Base-by-base conservation (phyloP, 2,113 vertebrate species). In the Epinephelus lanceolatus region DNA sequence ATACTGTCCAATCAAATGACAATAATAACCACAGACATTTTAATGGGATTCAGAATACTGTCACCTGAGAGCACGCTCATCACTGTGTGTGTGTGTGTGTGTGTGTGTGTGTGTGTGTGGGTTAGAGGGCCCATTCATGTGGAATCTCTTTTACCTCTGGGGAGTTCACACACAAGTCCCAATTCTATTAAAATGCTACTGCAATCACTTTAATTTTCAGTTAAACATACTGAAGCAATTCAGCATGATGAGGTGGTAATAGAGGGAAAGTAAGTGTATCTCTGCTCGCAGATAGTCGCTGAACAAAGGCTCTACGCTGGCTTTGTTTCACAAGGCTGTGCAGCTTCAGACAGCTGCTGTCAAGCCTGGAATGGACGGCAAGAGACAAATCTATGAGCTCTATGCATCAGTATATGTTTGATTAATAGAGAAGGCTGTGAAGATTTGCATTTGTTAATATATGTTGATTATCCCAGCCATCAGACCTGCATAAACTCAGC, bases 1-100 rank as follows among this genome's bases (percentile, higher is more conserved):
- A 86, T 89, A 86, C 37, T 51, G 76, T 57, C 78, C 55, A 78
- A 76, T 84, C 70, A 84, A 76, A 84, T 76, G 71, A 87, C 78
- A 78, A 84, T 84, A 82, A 87, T 73, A 82, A 77, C 71, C 78
- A 45, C 49, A 3, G 75, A 51, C 67, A 11, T 72, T 86, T 86
- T 86, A 84, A 86, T 89, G 70, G 74, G 49, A 81, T 84, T 81
- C 66, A 84, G 63, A 78, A 57, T 27, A 47, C 30, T 66, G 66
- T 80, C 83, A 77, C 23, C 67, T 61, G 74, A 84, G 71, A 83
- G 66, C 49, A 21, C 1, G 18, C 47, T 47, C 2, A 12, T 65
- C 21, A 57, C 13, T 59, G 7, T 52, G 18, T 55, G 51, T 55
- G 11, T 55, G 68, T 15, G 53, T 57, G 56, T n/a, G 52, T 10